phyloP scores from a whole-genome alignment of 1,140 invertebrate genomes.

The Drosophila truncata region DNA sequence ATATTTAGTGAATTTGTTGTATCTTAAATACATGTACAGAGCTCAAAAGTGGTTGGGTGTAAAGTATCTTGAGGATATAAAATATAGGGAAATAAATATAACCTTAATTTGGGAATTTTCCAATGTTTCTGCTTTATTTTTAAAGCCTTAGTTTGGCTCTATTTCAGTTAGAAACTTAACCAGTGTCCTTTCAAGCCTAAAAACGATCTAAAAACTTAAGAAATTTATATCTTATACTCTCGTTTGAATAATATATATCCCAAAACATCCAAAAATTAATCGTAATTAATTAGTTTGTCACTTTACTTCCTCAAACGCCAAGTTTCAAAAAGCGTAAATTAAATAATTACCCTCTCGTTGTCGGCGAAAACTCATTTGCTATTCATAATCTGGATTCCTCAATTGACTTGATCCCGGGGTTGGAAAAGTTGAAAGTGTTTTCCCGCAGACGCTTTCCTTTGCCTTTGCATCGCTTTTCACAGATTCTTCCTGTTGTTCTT shows the following conservation, averaged over 20 bases:
- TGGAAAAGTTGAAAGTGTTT: constrained; percentile 72
- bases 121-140: not conserved
- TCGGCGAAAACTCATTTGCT: constrained; percentile 12
- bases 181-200: not conserved
- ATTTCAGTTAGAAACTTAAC: not conserved
- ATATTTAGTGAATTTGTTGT: constrained; percentile 7
- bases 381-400: constrained; percentile 47
- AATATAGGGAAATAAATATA: not conserved
- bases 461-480: constrained; percentile 30
- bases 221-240: not conserved
- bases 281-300: constrained; percentile 1
- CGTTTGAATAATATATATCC: no score
- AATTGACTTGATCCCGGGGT: constrained; percentile 46
- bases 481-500: constrained; percentile 48
- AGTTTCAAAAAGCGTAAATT: constrained; percentile 7
- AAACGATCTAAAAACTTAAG: not conserved
- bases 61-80: not conserved
- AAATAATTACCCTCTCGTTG: constrained; percentile 39
- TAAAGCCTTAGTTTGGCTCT: not conserved
- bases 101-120: not conserved
- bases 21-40: not conserved
- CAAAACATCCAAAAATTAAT: not conserved
- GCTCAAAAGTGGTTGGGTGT: not conserved
- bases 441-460: constrained; percentile 52
- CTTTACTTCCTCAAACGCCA: not conserved